Percentiles rank a stretch among this genome's conserved stretches.
These are phyloP conservation scores for Gambusia yucatana DNA, from an alignment of 2,797 vertebrate genomes.

Conservation along the genomic window DNA sequence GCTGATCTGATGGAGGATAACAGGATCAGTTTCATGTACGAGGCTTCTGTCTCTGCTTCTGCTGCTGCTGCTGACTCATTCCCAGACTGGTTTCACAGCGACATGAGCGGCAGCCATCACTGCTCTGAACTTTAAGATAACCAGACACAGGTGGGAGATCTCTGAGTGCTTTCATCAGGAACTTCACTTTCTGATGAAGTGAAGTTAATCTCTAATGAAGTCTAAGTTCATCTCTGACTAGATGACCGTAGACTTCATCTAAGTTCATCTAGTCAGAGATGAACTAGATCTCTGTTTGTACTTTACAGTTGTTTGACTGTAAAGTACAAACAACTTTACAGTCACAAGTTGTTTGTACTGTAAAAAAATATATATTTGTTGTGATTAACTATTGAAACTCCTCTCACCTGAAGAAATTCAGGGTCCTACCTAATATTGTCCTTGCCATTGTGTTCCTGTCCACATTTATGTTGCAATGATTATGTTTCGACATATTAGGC, in stretches of 20 bases:
- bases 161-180: neutral
- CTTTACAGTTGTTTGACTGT: too few species aligned
- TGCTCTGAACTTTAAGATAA: constrained; percentile 1
- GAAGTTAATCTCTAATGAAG: too few species aligned
- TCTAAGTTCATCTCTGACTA: neutral
- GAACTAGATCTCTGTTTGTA: too few species aligned
- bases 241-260: too few species aligned
- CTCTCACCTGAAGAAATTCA: neutral
- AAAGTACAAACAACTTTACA: too few species aligned
- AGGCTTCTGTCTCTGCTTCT: neutral
- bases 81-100: neutral
- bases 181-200: neutral
- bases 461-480: neutral
- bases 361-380: neutral
- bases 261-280: too few species aligned
- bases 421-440: too few species aligned
- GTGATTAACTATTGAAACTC: neutral
- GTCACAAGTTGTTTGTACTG: neutral
- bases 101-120: neutral
- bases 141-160: neutral
- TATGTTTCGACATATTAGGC: neutral
- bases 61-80: constrained; percentile 1
- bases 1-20: constrained; percentile 3
- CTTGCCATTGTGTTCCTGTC: neutral
- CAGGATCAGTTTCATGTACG: neutral